These are phyloP conservation scores for Fulica atra DNA, from an alignment of 2,113 vertebrate genomes.

Conservation along the genomic window DNA sequence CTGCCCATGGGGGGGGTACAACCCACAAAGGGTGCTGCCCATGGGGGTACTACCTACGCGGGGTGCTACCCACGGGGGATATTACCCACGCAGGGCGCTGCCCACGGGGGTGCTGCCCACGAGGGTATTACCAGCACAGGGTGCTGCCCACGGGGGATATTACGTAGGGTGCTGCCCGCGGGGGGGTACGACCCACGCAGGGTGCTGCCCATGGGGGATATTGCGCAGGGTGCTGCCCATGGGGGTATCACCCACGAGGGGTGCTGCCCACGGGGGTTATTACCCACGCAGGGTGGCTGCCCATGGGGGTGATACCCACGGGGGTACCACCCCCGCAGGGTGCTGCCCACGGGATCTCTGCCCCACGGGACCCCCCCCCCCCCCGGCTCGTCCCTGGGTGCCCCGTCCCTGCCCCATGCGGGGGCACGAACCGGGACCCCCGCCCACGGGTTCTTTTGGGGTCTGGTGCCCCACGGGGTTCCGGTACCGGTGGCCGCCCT, in stretches of 20 bases:
- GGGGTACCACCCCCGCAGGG: not conserved
- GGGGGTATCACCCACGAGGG: not conserved
- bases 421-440: too few species aligned
- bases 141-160: not conserved
- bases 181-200: too few species aligned
- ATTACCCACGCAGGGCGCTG: too few species aligned
- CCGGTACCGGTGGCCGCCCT: not conserved
- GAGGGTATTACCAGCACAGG: too few species aligned
- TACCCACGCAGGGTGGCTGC: too few species aligned
- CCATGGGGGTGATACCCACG: not conserved
- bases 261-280: not conserved
- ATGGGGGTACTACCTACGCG: too few species aligned
- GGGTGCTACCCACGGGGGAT: not conserved
- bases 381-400: not conserved
- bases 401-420: not conserved
- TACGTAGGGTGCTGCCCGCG: too few species aligned
- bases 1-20: not conserved
- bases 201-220: not conserved
- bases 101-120: too few species aligned
- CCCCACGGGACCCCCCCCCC: not conserved
- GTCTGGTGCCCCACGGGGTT: not conserved
- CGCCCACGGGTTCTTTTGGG: not conserved
- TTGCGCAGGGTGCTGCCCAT: too few species aligned
- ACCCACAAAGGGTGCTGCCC: not conserved
- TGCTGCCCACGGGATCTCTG: not conserved